phyloP scores from a whole-genome alignment of 2,888 invertebrate genomes.

The Desoria tigrina region DNA sequence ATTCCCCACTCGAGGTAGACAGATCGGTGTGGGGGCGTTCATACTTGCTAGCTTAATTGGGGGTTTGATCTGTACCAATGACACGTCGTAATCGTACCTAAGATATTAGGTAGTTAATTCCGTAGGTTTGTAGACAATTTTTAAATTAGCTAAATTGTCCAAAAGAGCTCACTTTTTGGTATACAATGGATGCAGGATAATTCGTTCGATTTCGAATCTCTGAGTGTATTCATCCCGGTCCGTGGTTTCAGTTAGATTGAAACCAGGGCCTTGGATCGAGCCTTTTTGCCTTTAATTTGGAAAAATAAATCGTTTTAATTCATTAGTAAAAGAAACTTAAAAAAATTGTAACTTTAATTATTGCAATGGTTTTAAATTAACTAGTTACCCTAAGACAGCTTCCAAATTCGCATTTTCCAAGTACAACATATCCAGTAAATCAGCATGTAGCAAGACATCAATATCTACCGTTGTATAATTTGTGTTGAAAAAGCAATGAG shows the following conservation, averaged over 20 bases:
- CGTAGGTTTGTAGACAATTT: too few species aligned
- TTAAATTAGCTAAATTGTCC: too few species aligned
- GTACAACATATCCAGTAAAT: slow-evolving; percentile 1
- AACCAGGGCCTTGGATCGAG: slow-evolving; percentile 5
- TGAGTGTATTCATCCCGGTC: not conserved
- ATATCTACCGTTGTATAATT: slow-evolving; percentile 4
- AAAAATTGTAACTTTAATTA: too few species aligned
- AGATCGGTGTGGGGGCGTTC: slow-evolving; percentile 10
- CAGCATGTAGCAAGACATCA: slow-evolving; percentile 2
- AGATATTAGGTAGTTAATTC: too few species aligned
- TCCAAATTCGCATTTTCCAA: not conserved
- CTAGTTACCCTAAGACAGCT: slow-evolving; percentile 2
- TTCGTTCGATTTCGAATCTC: not conserved
- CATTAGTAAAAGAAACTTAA: not conserved
- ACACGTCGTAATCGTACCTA: slow-evolving; percentile 8
- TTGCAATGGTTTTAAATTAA: too few species aligned
- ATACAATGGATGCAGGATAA: slow-evolving; percentile 6
- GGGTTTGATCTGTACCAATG: slow-evolving; percentile 4
- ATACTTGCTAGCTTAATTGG: not conserved
- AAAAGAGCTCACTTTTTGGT: slow-evolving; percentile 5
- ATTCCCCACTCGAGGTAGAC: not conserved
- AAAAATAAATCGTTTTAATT: not conserved
- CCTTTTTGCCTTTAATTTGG: slow-evolving; percentile 2
- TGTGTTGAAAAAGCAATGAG: slow-evolving; percentile 11
- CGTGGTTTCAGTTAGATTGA: not conserved